Base-by-base conservation (phyloP, 2,888 invertebrate genomes). In the Achlya flavicornis region DNA sequence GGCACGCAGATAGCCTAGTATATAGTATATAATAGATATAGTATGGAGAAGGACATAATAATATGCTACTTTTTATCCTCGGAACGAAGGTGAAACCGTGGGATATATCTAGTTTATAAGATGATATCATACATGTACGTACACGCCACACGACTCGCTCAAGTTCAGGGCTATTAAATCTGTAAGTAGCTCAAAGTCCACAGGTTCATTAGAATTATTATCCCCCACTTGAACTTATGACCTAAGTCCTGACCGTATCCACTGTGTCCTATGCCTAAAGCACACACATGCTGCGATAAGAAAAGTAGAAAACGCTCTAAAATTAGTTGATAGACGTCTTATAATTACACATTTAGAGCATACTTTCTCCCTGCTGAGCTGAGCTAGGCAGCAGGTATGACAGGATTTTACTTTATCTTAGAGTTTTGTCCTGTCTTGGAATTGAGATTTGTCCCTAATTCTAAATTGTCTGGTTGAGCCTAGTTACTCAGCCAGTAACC, bases 121-220 rank as follows among this genome's bases (percentile, higher is more conserved):
- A 19, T 53, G 19, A 19, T 10, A 19, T 3, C 19, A 48, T 1
- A 48, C 16, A 16, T 16, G 48, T 16, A 16, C 48, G 48, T 16
- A 10, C 10, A 10, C 38, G 3, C 10, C 38, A 38, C 12, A 41
- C 11, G 3, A 41, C 53, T 19, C 19, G 53, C 10, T 53, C 19
- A n/a, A 43, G n/a, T n/a, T 46, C n/a, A n/a, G n/a, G 53, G 5
- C 6, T 10, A 19, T 48, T 10, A 48, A 48, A 10, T 26, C 26
- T 48, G 16, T 48, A 48, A 48, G 48, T 48, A 46, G 46, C 46
- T 46, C 46, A 46, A 46, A 46, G 46, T 46, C n/a, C 48, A 16
- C 6, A 16, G 16, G 48, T 8, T 53, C 53, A 53, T 53, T 53
- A 53, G 19, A 53, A 53, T 53, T 53, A 53, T 53, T 53, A 53